A percentile compares a stretch with the other conserved stretches of the same genome.
Evolutionary conservation across 1,140 invertebrate species (phyloP).

Genomic region (Epicauta chinensis): DNA sequence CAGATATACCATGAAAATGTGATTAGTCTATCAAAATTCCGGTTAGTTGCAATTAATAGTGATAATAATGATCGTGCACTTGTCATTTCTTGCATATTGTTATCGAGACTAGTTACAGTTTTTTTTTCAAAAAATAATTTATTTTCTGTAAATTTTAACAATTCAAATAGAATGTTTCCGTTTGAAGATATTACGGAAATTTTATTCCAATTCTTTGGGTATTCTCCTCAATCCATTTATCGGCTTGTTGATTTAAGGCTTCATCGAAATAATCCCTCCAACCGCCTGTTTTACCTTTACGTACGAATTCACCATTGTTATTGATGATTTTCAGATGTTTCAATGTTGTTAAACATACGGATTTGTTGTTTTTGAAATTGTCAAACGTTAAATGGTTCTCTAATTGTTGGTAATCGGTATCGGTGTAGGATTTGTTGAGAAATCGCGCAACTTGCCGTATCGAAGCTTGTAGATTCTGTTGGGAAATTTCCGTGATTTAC

Average conservation of each 20-base stretch:
- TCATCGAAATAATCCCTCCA: slow-evolving; percentile 3
- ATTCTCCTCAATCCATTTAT: slow-evolving; percentile 6
- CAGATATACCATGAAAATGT: too few species aligned
- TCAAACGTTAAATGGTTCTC: slow-evolving; percentile 32
- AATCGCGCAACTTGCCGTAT: neutral
- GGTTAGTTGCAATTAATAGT: too few species aligned
- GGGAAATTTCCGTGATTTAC: too few species aligned
- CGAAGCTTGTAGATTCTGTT: neutral
- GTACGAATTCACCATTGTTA: neutral
- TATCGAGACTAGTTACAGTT: too few species aligned
- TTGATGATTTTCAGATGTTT: neutral
- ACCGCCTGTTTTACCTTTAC: slow-evolving; percentile 3
- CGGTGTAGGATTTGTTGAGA: neutral
- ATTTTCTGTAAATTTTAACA: too few species aligned
- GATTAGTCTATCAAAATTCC: too few species aligned
- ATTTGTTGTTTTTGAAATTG: slow-evolving; percentile 1
- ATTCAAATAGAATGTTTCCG: too few species aligned
- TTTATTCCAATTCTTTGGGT: neutral
- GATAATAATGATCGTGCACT: too few species aligned
- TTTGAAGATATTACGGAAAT: neutral
- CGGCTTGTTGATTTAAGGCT: neutral
- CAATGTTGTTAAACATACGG: neutral
- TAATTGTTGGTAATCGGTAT: neutral
- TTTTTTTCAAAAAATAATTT: too few species aligned
- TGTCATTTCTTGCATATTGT: too few species aligned